Evolutionary conservation across 2,888 invertebrate genomes (phyloP).

Genomic region (Dynastes tityus): DNA sequence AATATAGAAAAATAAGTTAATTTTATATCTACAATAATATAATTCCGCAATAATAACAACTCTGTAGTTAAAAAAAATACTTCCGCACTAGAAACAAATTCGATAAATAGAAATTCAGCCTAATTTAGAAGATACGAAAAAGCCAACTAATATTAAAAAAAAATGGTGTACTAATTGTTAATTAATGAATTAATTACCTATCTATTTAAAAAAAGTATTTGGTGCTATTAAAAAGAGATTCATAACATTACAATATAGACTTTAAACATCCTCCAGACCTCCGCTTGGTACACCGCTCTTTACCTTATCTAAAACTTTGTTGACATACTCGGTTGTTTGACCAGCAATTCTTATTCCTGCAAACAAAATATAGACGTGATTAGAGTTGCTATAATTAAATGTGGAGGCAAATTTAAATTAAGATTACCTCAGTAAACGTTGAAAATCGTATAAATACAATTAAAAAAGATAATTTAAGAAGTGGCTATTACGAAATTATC

Average conservation of each 20-base stretch:
- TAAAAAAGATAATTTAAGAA: no score
- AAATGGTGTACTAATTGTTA: neutral
- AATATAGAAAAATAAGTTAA: constrained; percentile 40
- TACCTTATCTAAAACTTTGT: constrained; percentile 90
- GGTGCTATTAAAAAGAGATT: constrained; percentile 46
- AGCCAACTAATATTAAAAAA: constrained; percentile 5
- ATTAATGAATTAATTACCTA: constrained; percentile 6
- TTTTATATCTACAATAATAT: constrained; percentile 14
- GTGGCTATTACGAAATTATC: no score
- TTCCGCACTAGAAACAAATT: constrained; percentile 28
- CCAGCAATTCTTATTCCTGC: constrained; percentile 91
- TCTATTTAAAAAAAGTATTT: constrained; percentile 41
- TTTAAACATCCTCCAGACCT: constrained; percentile 78
- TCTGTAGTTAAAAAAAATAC: constrained; percentile 28
- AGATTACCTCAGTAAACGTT: no score
- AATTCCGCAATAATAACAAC: constrained; percentile 8
- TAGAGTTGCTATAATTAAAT: neutral
- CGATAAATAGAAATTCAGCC: constrained; percentile 46
- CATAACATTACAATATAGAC: constrained; percentile 5
- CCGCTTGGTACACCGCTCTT: constrained; percentile 85
- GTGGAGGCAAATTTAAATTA: constrained; percentile 34
- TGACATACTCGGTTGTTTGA: constrained; percentile 94
- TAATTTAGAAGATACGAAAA: constrained; percentile 5
- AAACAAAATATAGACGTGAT: constrained; percentile 61
- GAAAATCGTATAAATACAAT: no score